phyloP scores from a whole-genome alignment of 2,888 invertebrate genomes.

The Acronicta aceris region DNA sequence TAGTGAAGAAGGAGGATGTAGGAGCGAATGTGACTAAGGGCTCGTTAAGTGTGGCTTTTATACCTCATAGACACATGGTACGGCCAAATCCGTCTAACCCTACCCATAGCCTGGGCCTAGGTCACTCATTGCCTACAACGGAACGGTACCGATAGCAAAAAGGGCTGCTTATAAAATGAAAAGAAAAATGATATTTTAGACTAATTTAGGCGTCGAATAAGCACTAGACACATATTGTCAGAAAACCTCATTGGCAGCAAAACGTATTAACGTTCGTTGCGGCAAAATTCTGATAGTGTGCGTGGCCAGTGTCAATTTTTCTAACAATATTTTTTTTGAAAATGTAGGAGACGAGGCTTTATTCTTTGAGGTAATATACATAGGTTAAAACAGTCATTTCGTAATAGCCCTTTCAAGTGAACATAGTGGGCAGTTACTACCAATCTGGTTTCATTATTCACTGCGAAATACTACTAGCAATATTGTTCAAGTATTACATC shows the following conservation, averaged over 20 bases:
- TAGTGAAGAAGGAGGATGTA: slow-evolving; percentile 73
- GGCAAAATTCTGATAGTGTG: not conserved
- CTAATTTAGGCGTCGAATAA: not conserved
- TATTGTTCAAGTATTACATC: slow-evolving; percentile 64
- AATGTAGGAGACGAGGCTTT: not conserved
- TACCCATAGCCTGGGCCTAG: slow-evolving; percentile 81
- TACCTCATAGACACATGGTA: slow-evolving; percentile 80
- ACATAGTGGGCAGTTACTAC: slow-evolving; percentile 39
- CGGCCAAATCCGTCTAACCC: slow-evolving; percentile 83
- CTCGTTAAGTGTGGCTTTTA: slow-evolving; percentile 76
- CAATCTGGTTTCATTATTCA: slow-evolving; percentile 41
- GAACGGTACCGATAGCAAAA: slow-evolving; percentile 71
- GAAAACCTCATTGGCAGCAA: not conserved
- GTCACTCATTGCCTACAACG: slow-evolving; percentile 76
- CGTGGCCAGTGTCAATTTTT: not conserved
- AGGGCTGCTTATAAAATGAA: slow-evolving; percentile 15
- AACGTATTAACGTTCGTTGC: not conserved
- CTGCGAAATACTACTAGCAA: slow-evolving; percentile 59
- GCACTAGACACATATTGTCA: not conserved
- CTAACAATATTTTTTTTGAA: not conserved
- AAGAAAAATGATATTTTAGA: not conserved
- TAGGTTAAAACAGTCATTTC: slow-evolving; percentile 28
- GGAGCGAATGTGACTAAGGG: slow-evolving; percentile 83
- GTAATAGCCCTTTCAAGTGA: slow-evolving; percentile 40
- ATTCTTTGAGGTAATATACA: not conserved